Conservation (phyloP, 2,113 vertebrate genomes). For the Aegithalos caudatus region DNA sequence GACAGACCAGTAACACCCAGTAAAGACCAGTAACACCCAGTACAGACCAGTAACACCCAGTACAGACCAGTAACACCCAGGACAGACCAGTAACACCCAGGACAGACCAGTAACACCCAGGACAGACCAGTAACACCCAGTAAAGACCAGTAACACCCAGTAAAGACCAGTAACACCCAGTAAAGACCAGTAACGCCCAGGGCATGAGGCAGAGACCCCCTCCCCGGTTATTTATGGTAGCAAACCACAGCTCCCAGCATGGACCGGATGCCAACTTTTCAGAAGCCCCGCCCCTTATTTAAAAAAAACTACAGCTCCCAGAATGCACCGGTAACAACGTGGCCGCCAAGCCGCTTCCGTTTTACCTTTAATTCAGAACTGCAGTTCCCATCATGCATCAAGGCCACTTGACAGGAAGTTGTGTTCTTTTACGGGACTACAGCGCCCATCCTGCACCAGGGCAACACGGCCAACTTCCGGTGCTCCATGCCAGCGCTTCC, state of each 20-base stretch:
- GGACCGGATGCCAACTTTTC: fast-evolving
- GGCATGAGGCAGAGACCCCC: neutral
- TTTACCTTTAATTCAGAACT: fast-evolving
- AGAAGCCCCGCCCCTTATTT: fast-evolving
- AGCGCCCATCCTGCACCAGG: fast-evolving
- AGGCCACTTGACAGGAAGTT: fast-evolving
- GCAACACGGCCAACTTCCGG: too few relatives aligned
- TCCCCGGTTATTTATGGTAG: fast-evolving
- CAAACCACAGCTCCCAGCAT: neutral
- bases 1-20: too few relatives aligned
- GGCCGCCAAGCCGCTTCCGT: neutral
- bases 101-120: too few relatives aligned
- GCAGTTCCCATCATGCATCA: fast-evolving
- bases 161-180: neutral
- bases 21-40: neutral
- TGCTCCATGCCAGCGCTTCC: too few relatives aligned
- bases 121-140: neutral
- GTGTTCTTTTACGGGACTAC: neutral
- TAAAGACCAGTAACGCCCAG: neutral
- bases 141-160: too few relatives aligned
- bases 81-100: neutral
- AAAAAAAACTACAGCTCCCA: too few relatives aligned
- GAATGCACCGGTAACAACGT: fast-evolving
- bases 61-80: too few relatives aligned
- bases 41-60: neutral